Conservation (phyloP, 2,888 invertebrate genomes). For the Monopis laevigella region DNA sequence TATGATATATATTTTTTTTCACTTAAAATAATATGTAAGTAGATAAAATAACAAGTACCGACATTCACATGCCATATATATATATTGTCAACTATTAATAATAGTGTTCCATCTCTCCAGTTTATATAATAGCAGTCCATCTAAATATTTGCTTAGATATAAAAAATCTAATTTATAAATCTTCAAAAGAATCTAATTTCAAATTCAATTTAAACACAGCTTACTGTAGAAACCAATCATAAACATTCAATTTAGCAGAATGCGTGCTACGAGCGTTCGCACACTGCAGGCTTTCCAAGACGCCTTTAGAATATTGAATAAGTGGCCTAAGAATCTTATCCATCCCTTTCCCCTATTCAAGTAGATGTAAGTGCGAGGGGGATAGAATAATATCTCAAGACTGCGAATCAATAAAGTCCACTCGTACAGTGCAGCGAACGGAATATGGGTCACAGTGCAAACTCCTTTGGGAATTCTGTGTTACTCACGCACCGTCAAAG, state of each 20-base stretch:
- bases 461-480: too few species aligned
- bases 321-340: slow-evolving; percentile 28
- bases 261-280: slow-evolving; percentile 42
- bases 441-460: slow-evolving; percentile 63
- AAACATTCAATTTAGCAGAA: slow-evolving; percentile 34
- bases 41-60: too few species aligned
- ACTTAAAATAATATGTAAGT: too few species aligned
- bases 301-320: slow-evolving; percentile 58
- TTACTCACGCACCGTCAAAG: too few species aligned
- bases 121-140: too few species aligned
- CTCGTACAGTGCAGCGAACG: slow-evolving; percentile 56
- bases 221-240: slow-evolving; percentile 23
- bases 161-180: too few species aligned
- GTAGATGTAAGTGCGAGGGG: slow-evolving; percentile 30
- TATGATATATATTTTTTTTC: too few species aligned
- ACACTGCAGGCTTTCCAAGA: slow-evolving; percentile 44
- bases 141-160: too few species aligned
- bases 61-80: too few species aligned
- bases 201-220: slow-evolving; percentile 26
- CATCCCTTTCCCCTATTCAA: slow-evolving; percentile 8
- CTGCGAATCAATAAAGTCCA: slow-evolving; percentile 69
- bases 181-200: slow-evolving; percentile 19
- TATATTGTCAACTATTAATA: too few species aligned
- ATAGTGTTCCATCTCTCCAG: too few species aligned
- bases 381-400: slow-evolving; percentile 59